phyloP scores from a whole-genome alignment of 1,140 invertebrate species.

The Chionoecetes opilio region DNA sequence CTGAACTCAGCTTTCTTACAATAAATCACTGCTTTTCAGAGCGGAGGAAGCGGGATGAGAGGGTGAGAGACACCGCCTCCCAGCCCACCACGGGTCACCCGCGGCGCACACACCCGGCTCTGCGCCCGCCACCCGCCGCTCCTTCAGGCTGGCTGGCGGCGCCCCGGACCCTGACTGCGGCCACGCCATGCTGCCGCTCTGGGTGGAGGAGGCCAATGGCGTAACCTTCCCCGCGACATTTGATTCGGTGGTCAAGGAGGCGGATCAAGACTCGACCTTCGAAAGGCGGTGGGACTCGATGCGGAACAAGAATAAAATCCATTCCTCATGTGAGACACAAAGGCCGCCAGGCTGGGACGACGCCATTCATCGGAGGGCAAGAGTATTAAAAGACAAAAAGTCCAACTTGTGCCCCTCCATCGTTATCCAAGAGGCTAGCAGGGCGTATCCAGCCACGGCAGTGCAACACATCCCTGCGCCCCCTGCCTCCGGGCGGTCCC shows the following conservation, averaged over 20 bases:
- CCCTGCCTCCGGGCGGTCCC: neutral
- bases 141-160: slow-evolving; percentile 51
- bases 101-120: neutral
- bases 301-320: slow-evolving; percentile 13
- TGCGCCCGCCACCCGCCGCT: neutral
- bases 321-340: neutral
- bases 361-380: neutral
- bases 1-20: too few species aligned
- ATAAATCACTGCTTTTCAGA: neutral
- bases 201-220: slow-evolving; percentile 36
- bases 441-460: neutral
- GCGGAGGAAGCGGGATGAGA: slow-evolving; percentile 14
- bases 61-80: neutral
- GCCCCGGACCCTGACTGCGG: neutral
- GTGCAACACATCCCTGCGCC: neutral
- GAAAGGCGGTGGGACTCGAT: slow-evolving; percentile 65
- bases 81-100: neutral
- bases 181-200: slow-evolving; percentile 6
- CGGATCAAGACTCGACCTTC: neutral
- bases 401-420: slow-evolving; percentile 48
- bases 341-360: slow-evolving; percentile 65
- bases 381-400: neutral
- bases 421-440: slow-evolving; percentile 36
- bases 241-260: neutral
- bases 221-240: neutral